These are phyloP conservation scores for Drosophila rubida DNA, from an alignment of 2,888 invertebrate species.

Conservation along the genomic window DNA sequence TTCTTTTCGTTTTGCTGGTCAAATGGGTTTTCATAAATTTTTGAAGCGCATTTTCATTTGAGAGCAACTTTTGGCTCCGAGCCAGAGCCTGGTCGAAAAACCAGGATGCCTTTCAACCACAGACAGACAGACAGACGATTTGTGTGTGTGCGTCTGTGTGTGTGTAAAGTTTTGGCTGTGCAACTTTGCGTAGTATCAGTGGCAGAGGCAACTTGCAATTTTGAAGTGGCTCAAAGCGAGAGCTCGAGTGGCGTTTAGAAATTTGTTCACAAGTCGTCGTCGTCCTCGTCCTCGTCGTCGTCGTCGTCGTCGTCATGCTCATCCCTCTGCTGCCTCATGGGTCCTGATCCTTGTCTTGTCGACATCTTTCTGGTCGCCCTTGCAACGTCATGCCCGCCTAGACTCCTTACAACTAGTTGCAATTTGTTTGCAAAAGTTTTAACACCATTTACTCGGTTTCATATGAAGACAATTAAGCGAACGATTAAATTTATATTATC, in stretches of 20 bases:
- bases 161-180: constrained; percentile 54
- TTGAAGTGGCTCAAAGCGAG: constrained; percentile 69
- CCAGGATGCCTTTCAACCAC: constrained; percentile 29
- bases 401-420: constrained; percentile 72
- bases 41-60: constrained; percentile 68
- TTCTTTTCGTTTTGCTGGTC: constrained; percentile 31
- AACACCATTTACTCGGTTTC: constrained; percentile 78
- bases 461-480: constrained; percentile 78
- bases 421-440: constrained; percentile 78
- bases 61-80: constrained; percentile 52
- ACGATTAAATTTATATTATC: constrained; percentile 80
- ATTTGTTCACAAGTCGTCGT: constrained; percentile 71
- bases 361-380: constrained; percentile 20
- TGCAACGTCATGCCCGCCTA: constrained; percentile 25
- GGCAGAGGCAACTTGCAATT: constrained; percentile 63
- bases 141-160: constrained; percentile 22
- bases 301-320: neutral
- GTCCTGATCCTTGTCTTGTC: neutral
- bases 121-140: constrained; percentile 26
- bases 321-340: constrained; percentile 1
- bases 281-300: constrained; percentile 43
- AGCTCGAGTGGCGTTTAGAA: constrained; percentile 61
- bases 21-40: constrained; percentile 71
- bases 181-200: constrained; percentile 65
- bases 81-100: constrained; percentile 35